Evolutionary conservation across 2,797 vertebrate species (phyloP).

Genomic region (Erithacus rubecula): DNA sequence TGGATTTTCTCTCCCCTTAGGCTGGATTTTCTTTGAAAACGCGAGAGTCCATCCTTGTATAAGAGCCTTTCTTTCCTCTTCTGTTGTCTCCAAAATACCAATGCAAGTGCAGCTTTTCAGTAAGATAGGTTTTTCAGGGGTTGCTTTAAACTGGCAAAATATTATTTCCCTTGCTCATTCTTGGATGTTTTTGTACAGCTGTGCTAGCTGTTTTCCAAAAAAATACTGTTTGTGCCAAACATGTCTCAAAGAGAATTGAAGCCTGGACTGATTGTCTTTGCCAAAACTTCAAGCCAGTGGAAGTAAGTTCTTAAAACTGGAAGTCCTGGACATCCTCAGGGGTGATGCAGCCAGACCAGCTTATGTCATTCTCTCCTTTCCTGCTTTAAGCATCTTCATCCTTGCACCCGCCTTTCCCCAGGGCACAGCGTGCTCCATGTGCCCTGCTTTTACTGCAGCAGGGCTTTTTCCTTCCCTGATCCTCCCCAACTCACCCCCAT

Average conservation of each 20-base stretch:
- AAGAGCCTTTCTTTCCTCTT: background rate
- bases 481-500: background rate
- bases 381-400: slow-evolving; percentile 12
- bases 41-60: fast-evolving
- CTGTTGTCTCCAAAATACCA: background rate
- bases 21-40: background rate
- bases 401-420: background rate
- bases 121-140: background rate
- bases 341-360: background rate
- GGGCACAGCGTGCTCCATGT: background rate
- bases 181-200: background rate
- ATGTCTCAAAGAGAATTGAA: background rate
- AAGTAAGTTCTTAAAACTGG: background rate
- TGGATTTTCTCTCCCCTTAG: background rate
- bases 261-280: background rate
- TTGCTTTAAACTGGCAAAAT: background rate
- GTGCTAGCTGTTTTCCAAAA: background rate
- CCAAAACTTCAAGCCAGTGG: background rate
- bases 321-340: background rate
- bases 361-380: background rate
- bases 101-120: background rate
- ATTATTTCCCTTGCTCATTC: background rate
- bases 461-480: background rate
- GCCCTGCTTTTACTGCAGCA: background rate
- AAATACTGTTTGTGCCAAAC: background rate